phyloP scores from a whole-genome alignment of 2,888 invertebrate genomes.

The Cataglyphis altisquamis region DNA sequence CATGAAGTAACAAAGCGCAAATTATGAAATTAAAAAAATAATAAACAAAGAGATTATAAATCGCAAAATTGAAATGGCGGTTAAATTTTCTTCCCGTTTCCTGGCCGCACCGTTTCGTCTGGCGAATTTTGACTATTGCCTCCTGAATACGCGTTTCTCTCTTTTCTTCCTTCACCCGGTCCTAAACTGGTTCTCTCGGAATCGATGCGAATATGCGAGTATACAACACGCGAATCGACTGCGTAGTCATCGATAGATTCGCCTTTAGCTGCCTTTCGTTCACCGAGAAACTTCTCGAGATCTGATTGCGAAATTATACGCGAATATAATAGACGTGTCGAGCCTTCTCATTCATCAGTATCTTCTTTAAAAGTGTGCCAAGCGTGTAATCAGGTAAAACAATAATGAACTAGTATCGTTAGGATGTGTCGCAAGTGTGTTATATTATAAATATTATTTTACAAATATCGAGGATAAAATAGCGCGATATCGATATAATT shows the following conservation, averaged over 20 bases:
- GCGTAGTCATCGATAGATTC: constrained; percentile 66
- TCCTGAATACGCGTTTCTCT: constrained; percentile 38
- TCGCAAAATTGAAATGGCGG: neutral
- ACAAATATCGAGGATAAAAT: neutral
- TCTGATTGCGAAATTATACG: constrained; percentile 56
- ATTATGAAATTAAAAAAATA: neutral
- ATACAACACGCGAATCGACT: constrained; percentile 47
- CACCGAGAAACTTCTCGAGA: constrained; percentile 39
- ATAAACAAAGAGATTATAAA: neutral
- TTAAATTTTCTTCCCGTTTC: neutral
- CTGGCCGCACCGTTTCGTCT: constrained; percentile 19
- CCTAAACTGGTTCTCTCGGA: constrained; percentile 74
- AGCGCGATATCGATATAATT: neutral
- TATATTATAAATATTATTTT: neutral
- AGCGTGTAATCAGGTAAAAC: neutral
- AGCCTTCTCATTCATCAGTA: neutral
- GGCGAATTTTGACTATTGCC: constrained; percentile 63
- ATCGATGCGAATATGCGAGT: constrained; percentile 58
- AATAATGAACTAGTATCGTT: neutral
- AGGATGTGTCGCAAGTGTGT: neutral
- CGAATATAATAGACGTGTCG: constrained; percentile 14
- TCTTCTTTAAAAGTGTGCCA: neutral
- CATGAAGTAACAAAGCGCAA: neutral
- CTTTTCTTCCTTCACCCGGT: constrained; percentile 60
- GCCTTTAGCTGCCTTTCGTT: constrained; percentile 24